Percentiles rank a stretch among this genome's conserved stretches.
Conservation (phyloP, 2,113 vertebrate genomes). For the Python bivittatus region DNA sequence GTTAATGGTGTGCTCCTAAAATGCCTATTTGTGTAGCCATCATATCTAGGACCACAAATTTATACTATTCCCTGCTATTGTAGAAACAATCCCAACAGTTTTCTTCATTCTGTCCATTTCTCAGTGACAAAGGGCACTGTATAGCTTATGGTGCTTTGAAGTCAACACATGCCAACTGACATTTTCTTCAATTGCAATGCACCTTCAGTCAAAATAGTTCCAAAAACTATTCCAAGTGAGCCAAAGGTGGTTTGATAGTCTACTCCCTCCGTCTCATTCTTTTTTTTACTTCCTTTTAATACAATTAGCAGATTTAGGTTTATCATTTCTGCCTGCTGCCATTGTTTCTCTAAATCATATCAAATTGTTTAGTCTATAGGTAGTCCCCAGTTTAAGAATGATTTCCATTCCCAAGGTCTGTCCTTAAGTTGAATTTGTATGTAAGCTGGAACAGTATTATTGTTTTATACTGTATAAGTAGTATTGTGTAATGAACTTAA, state of each 20-base stretch:
- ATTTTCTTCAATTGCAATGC: neutral
- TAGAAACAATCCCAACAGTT: neutral
- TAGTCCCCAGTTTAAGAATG: no score
- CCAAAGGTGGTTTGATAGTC: neutral
- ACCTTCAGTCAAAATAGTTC: neutral
- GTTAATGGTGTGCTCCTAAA: neutral
- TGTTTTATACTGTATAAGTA: no score
- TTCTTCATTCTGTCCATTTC: neutral
- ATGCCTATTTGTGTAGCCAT: neutral
- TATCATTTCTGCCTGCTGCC: neutral
- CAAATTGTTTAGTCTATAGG: neutral
- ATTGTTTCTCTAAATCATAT: neutral
- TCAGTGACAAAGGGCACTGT: neutral
- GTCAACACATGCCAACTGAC: neutral
- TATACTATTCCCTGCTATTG: neutral
- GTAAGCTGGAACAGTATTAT: no score
- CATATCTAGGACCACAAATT: neutral
- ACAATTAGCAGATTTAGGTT: neutral
- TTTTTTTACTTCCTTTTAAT: neutral
- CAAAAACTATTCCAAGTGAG: neutral
- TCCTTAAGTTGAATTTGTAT: no score
- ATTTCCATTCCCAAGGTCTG: no score
- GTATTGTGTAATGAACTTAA: no score
- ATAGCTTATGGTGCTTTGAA: neutral
- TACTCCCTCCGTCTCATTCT: neutral